phyloP scores from a whole-genome alignment of 2,797 vertebrate species.

The Tympanoctomys barrerae region DNA sequence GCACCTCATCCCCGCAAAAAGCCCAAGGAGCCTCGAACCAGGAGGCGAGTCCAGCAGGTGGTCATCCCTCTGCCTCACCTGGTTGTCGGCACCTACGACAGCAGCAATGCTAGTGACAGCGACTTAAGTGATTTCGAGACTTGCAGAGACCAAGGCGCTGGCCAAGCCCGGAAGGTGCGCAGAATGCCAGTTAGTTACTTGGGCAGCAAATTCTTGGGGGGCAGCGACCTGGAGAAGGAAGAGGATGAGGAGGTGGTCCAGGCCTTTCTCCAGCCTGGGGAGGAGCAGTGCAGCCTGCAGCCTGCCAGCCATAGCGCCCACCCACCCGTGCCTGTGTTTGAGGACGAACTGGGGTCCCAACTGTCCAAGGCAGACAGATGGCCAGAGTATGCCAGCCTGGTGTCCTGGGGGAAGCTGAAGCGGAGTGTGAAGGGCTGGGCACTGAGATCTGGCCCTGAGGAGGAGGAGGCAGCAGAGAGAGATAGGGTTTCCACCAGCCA shows the following conservation, averaged over 20 bases:
- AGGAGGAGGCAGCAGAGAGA: not conserved
- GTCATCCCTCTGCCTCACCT: constrained; percentile 66
- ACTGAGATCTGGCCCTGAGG: not conserved
- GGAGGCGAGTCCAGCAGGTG: constrained; percentile 69
- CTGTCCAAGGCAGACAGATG: constrained; percentile 58
- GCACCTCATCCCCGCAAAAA: constrained; percentile 70
- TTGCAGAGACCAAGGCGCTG: not conserved
- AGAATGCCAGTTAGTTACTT: constrained; percentile 79
- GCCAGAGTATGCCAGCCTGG: constrained; percentile 63
- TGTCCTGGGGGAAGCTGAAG: constrained; percentile 77
- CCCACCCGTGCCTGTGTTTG: constrained; percentile 53
- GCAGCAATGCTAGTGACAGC: constrained; percentile 80
- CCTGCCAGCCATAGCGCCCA: not conserved
- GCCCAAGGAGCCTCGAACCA: not conserved
- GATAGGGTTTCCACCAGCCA: rapidly evolving
- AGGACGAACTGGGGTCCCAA: constrained; percentile 34
- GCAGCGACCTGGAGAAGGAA: constrained; percentile 79
- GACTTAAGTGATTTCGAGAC: constrained; percentile 78
- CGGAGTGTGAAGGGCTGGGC: constrained; percentile 73
- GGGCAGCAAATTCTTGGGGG: constrained; percentile 82
- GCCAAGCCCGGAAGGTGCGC: constrained; percentile 19
- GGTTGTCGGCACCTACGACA: constrained; percentile 77
- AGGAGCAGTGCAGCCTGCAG: not conserved
- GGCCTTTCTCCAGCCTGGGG: constrained; percentile 71
- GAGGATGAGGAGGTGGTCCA: constrained; percentile 79